Base-by-base conservation (phyloP, 2,888 invertebrate species). In the Oxytorus armatus region DNA sequence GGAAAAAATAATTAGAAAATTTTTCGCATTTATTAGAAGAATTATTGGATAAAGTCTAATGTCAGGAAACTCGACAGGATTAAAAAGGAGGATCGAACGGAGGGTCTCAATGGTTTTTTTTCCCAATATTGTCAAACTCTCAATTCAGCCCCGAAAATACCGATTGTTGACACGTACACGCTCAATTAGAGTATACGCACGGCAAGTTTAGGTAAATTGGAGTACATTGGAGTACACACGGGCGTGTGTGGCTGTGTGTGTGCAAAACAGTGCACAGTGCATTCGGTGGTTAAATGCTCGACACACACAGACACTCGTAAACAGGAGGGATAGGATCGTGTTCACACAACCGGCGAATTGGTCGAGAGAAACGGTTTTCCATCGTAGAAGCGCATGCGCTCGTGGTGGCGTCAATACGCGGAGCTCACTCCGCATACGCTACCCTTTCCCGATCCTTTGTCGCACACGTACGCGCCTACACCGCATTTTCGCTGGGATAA, bases 371-470 rank as follows among this genome's bases (percentile, higher is more conserved):
- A 77, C 68, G 68, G n/a, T 73, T 74, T 73, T 65, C 75, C 39
- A 70, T 42, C 33, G 63, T 68, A 69, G 55, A 10, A 49, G 89
- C 90, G 90, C 90, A 88, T 90, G 90, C 90, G 90, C 86, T 23
- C 80, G 81, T 85, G 85, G 85, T 87, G 89, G 88, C 90, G 90
- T 90, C 90, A 90, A 90, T 90, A 90, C 90, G 86, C 79, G 86
- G n/a, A 81, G 76, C 86, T 72, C 75, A 57, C 69, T 85, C 85
- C 85, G 79, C 74, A 85, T 86, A 85, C 85, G 86, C 88, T 86
- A 89, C 89, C 89, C 88, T 89, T 89, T 88, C 88, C 83, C 85
- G 85, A 79, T 85, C 85, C 85, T 86, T 86, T 87, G 88, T 87
- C 81, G 84, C 85, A 79, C 82, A 70, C 59, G 73, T 21, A 55